A percentile compares a stretch with the other conserved stretches of the same genome.
phyloP scores from a whole-genome alignment of 1,140 invertebrate genomes.

The Drosophila punjabiensis region DNA sequence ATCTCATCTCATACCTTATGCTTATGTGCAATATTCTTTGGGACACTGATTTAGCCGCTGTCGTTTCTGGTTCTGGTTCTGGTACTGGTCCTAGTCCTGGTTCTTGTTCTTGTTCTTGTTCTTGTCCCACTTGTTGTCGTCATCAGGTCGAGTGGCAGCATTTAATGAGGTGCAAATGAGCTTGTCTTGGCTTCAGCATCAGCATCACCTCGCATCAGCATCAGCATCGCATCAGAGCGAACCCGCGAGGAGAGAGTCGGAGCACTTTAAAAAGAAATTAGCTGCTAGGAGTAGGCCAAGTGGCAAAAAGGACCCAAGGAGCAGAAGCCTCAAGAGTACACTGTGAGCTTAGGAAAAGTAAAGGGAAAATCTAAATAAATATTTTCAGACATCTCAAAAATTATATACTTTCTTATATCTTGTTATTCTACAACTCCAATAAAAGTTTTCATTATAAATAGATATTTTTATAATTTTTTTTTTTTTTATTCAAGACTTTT shows the following conservation, averaged over 20 bases:
- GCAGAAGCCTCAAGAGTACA: conserved; percentile 14
- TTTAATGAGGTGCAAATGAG: conserved; percentile 85
- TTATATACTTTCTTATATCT: not conserved
- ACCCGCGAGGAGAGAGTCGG: conserved; percentile 45
- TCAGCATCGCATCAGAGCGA: not conserved
- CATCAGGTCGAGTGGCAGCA: conserved; percentile 82
- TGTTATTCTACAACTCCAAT: not conserved
- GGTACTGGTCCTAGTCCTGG: not conserved
- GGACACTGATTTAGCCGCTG: conserved; percentile 56
- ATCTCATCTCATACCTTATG: not conserved
- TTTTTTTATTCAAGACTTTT: not conserved
- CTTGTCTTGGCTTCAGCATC: conserved; percentile 62
- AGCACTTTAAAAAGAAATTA: conserved; percentile 82
- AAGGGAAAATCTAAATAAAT: not conserved
- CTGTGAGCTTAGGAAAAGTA: not conserved
- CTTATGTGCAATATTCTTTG: conserved; percentile 38
- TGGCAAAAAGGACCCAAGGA: conserved; percentile 57
- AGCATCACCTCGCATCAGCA: conserved; percentile 23
- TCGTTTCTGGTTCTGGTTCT: conserved; percentile 9
- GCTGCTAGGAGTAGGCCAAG: conserved; percentile 80
- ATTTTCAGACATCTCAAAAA: not conserved
- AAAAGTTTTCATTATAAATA: no score
- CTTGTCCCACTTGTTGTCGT: conserved; percentile 48
- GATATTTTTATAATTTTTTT: not conserved
- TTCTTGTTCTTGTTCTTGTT: not conserved